Conservation (phyloP, 2,797 vertebrate species). For the Hippopotamyrus pictus region DNA sequence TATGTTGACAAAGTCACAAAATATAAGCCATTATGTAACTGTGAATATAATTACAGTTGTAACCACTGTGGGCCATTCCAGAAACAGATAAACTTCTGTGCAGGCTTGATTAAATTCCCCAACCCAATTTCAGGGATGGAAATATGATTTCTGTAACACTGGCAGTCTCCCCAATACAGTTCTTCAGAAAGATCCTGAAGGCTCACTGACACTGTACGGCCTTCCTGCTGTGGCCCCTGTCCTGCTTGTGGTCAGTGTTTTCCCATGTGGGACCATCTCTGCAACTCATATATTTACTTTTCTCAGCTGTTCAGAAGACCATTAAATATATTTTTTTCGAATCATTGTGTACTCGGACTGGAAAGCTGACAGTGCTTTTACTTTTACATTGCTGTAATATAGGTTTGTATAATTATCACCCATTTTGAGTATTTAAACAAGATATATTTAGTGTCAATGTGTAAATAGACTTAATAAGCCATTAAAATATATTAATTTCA, state of each 20-base stretch:
- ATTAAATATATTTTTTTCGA: background rate
- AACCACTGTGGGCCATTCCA: background rate
- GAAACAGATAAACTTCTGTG: background rate
- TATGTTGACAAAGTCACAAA: background rate
- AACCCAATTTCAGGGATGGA: constrained; percentile 13
- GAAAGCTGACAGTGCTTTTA: background rate
- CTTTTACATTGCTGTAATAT: background rate
- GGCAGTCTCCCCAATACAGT: background rate
- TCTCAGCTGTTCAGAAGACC: background rate
- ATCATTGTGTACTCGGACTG: background rate
- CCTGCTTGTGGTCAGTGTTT: background rate
- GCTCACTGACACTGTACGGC: background rate
- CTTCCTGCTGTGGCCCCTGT: background rate
- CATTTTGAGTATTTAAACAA: background rate
- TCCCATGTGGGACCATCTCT: background rate
- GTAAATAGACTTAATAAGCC: background rate
- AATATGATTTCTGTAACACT: background rate
- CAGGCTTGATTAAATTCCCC: background rate
- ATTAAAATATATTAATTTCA: background rate
- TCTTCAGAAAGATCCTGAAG: background rate
- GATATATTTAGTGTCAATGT: background rate
- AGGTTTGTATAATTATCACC: background rate
- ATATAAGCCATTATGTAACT: background rate
- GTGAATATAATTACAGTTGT: background rate
- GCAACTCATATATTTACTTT: background rate